Evolutionary conservation across 2,888 invertebrate species (phyloP).

Genomic region (Limnephilus marmoratus): DNA sequence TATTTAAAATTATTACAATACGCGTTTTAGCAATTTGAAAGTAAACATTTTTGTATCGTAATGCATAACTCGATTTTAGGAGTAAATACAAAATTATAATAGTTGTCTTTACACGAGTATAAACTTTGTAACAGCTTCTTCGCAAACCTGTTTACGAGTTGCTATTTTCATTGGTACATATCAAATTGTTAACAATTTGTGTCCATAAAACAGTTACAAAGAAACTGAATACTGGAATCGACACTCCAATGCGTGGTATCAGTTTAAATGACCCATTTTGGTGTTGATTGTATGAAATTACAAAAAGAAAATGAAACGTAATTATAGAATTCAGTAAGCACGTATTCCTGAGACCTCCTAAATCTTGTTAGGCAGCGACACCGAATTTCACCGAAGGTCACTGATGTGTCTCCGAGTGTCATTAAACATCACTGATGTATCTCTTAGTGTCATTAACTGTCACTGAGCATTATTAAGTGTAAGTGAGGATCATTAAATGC

Average conservation of each 20-base stretch:
- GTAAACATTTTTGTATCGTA: neutral
- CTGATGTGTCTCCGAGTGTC: neutral
- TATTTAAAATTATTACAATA: neutral
- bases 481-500: neutral
- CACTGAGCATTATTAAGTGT: neutral
- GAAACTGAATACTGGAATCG: neutral
- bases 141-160: neutral
- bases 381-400: neutral
- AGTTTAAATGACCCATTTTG: neutral
- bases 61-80: neutral
- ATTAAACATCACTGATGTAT: neutral
- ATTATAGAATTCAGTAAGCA: neutral
- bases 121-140: neutral
- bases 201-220: neutral
- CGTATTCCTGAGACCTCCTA: neutral
- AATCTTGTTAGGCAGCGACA: neutral
- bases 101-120: neutral
- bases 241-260: neutral
- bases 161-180: neutral
- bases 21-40: neutral
- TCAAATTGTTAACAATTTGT: neutral
- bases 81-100: slow-evolving; percentile 3
- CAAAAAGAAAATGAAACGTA: neutral
- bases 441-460: neutral
- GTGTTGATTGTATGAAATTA: neutral